Percentiles rank a stretch among this genome's conserved stretches.
Conservation (phyloP, 2,888 invertebrate species). For the Sialis lutaria region DNA sequence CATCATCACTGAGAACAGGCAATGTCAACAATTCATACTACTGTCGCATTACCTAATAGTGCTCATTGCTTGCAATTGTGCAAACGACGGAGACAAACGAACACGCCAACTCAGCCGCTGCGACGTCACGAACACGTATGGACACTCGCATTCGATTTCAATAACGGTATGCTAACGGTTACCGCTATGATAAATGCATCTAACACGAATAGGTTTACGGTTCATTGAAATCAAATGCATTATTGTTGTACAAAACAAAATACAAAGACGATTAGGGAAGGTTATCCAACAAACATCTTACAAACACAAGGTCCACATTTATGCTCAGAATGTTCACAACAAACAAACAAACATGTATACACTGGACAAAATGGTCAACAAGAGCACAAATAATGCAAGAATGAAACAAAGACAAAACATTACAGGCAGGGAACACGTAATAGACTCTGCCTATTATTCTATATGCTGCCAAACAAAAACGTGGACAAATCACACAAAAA, state of each 20-base stretch:
- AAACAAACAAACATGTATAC: conserved; percentile 6
- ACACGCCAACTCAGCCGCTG: conserved; percentile 9
- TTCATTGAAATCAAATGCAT: too few species aligned
- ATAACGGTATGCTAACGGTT: neutral
- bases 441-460: too few species aligned
- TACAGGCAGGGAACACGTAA: too few species aligned
- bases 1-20: conserved; percentile 51
- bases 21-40: neutral
- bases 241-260: too few species aligned
- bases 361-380: neutral
- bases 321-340: neutral
- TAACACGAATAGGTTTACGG: too few species aligned
- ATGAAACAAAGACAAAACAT: too few species aligned
- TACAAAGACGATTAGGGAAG: too few species aligned
- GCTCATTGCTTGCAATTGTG: conserved; percentile 10
- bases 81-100: conserved; percentile 8
- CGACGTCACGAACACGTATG: conserved; percentile 9
- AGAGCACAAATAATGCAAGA: neutral
- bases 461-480: too few species aligned
- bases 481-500: neutral
- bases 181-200: too few species aligned
- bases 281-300: conserved; percentile 6
- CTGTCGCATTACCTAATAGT: neutral
- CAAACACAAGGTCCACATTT: conserved; percentile 4
- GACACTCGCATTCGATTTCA: conserved; percentile 5